A percentile compares a stretch with the other conserved stretches of the same genome.
Evolutionary conservation across 1,140 invertebrate genomes (phyloP).

Genomic region (Telenomus remus): DNA sequence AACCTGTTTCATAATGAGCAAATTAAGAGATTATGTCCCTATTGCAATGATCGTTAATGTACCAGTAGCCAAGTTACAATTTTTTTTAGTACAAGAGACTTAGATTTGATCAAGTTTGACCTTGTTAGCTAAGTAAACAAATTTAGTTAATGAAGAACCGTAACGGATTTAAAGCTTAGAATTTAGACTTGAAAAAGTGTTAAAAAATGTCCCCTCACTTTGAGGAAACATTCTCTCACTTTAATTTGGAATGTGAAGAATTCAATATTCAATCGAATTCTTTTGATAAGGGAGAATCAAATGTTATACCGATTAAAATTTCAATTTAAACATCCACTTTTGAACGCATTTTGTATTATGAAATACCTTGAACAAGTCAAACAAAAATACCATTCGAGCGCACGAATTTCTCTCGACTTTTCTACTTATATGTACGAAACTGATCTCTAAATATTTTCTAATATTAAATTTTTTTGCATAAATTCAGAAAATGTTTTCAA

Average conservation of each 20-base stretch:
- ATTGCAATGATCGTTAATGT: constrained; percentile 54
- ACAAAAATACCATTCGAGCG: not conserved
- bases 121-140: constrained; percentile 26
- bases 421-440: too few species aligned
- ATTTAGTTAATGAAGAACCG: constrained; percentile 1
- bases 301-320: too few species aligned
- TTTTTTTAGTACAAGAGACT: constrained; percentile 29
- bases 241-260: too few species aligned
- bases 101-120: constrained; percentile 18
- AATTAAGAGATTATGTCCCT: constrained; percentile 50
- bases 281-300: too few species aligned
- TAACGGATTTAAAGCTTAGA: constrained; percentile 2
- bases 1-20: constrained; percentile 23
- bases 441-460: too few species aligned
- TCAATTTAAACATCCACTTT: not conserved
- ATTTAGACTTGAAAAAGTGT: not conserved
- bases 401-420: not conserved
- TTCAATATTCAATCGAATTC: too few species aligned
- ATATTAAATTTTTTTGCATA: too few species aligned
- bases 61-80: constrained; percentile 18
- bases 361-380: not conserved
- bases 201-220: too few species aligned
- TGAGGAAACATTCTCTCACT: too few species aligned
- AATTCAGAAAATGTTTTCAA: too few species aligned
- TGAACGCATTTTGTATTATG: not conserved